Evolutionary conservation across 2,113 vertebrate genomes (phyloP).

Genomic region (Eptesicus fuscus): DNA sequence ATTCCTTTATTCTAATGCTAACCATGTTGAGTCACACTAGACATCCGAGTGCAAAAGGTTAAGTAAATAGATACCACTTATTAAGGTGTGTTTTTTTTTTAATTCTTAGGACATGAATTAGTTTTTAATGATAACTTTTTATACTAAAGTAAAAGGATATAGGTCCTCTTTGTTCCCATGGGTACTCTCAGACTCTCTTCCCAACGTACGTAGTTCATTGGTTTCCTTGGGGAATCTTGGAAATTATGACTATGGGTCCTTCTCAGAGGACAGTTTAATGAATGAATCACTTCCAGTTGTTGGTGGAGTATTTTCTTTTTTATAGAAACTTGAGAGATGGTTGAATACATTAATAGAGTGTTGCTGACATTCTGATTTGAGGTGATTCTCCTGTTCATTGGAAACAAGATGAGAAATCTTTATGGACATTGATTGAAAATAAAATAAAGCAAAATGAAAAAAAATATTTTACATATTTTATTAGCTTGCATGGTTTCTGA

Average conservation of each 20-base stretch:
- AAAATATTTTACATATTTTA: background rate
- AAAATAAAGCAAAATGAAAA: background rate
- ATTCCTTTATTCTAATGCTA: no score
- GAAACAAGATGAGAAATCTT: background rate
- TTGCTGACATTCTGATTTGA: background rate
- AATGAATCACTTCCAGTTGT: background rate
- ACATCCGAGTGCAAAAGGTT: no score
- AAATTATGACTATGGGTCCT: rapidly evolving
- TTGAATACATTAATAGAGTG: background rate
- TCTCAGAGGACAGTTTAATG: background rate
- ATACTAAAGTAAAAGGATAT: background rate
- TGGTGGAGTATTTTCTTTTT: background rate
- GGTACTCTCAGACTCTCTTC: background rate
- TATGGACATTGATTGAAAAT: background rate
- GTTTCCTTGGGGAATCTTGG: background rate
- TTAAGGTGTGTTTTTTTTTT: background rate
- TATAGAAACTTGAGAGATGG: background rate
- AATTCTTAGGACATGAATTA: background rate
- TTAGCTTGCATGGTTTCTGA: background rate
- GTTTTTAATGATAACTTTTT: background rate
- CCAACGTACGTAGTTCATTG: background rate
- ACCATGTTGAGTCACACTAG: no score
- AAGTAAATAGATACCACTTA: background rate
- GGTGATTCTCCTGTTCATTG: background rate
- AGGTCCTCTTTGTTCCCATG: no score